A percentile compares a stretch with the other conserved stretches of the same genome.
Conservation (phyloP, 1,140 invertebrate species). For the Orius laevigatus region DNA sequence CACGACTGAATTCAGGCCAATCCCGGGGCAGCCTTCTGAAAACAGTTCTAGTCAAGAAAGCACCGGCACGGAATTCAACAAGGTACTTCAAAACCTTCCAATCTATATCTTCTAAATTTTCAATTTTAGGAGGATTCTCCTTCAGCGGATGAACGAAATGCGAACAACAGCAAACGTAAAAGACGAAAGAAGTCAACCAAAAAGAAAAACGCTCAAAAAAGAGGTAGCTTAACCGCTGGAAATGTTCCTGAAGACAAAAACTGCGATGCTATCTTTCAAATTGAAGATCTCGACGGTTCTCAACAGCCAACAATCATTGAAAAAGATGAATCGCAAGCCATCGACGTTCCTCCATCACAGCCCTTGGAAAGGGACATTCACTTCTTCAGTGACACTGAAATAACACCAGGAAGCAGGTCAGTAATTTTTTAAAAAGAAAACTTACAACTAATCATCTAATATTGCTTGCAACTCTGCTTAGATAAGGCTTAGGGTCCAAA, state of each 20-base stretch:
- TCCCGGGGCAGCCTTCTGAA: slow-evolving; percentile 15
- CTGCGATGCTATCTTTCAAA: slow-evolving; percentile 17
- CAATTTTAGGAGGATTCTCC: slow-evolving; percentile 13
- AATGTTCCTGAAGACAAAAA: neutral
- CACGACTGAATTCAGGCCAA: slow-evolving; percentile 23
- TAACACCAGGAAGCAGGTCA: slow-evolving; percentile 36
- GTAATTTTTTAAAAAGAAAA: neutral
- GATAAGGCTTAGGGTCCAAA: too few relatives aligned
- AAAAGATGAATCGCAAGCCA: neutral
- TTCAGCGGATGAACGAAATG: slow-evolving; percentile 20
- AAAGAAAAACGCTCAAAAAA: slow-evolving; percentile 35
- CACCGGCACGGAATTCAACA: slow-evolving; percentile 10
- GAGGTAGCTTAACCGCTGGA: slow-evolving; percentile 1
- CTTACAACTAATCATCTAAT: too few relatives aligned
- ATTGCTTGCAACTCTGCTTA: too few relatives aligned
- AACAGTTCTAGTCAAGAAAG: slow-evolving; percentile 11
- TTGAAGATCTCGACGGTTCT: slow-evolving; percentile 17
- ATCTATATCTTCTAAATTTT: neutral
- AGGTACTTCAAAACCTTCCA: slow-evolving; percentile 11
- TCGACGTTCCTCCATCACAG: slow-evolving; percentile 7
- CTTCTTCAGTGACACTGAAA: slow-evolving; percentile 84
- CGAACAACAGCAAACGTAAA: slow-evolving; percentile 41
- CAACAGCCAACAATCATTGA: neutral
- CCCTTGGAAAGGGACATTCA: slow-evolving; percentile 46
- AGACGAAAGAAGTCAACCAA: slow-evolving; percentile 59